Base-by-base conservation (phyloP, 2,888 invertebrate species). In the Mythimna loreyi region DNA sequence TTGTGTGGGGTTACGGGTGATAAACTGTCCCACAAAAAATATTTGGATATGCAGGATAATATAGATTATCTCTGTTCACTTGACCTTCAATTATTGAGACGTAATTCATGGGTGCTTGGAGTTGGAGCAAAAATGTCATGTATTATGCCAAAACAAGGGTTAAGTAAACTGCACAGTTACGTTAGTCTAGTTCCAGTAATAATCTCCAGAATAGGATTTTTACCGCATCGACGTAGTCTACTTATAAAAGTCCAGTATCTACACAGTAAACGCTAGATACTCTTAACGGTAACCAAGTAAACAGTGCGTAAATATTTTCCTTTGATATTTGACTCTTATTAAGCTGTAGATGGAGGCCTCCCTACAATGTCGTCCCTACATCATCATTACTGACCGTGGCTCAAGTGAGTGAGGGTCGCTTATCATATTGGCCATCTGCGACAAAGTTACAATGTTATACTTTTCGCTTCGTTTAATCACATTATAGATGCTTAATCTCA, bases 251-350 rank as follows among this genome's bases (percentile, higher is more conserved):
- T 19, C 16, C 40, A 40, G 40, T 1, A 40, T 5, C 40, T 40
- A 13, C 16, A 40, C 40, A 30, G 8, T 19, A 40, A 23, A 9
- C 8, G n/a, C 16, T 11, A 7, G 3, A 30, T 49, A 43, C 58
- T 76, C 25, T 40, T 1, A 43, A 28, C n/a, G n/a, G 19, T 11
- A 67, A 6, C 25, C 21, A 57, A 67, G 47, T 49, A 23, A 45
- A 28, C n/a, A 23, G n/a, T 16, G 5, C 21, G 21, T 28, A n/a
- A 47, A 16, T 30, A 3, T 47, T 30, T 53, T 40, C 49, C 49
- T 55, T 77, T 77, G 59, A 70, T 55, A 70, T 70, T 69, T 45
- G 58, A 77, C 53, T 77, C 59, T 23, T 59, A 50, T 49, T 43
- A 55, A 55, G 71, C 43, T 30, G n/a, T 6, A 13, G 25, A 19